Percentiles rank a stretch among this genome's conserved stretches.
phyloP scores from a whole-genome alignment of 2,113 vertebrate species.

The Nothobranchius furzeri region DNA sequence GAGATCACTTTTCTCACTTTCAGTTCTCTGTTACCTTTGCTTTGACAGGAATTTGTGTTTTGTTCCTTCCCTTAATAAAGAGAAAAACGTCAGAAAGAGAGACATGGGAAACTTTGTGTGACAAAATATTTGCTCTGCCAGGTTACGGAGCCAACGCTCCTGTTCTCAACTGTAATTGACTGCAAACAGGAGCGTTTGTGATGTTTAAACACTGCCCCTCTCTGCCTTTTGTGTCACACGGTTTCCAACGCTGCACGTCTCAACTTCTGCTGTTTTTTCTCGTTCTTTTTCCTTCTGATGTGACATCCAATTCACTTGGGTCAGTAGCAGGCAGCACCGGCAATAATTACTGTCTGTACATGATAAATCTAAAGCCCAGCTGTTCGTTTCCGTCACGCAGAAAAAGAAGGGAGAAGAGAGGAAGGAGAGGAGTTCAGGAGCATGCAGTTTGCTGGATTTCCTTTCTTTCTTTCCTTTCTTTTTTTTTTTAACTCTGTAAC shows the following conservation, averaged over 20 bases:
- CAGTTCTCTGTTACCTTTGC: slow-evolving; percentile 45
- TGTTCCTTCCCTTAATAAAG: slow-evolving; percentile 23
- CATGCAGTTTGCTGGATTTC: slow-evolving; percentile 80
- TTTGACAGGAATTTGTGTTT: slow-evolving; percentile 40
- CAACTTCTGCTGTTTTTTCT: slow-evolving; percentile 42
- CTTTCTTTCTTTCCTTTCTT: slow-evolving; percentile 34
- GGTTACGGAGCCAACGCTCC: slow-evolving; percentile 68
- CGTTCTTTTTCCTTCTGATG: slow-evolving; percentile 58
- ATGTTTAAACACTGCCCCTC: slow-evolving; percentile 71
- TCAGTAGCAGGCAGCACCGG: slow-evolving; percentile 84
- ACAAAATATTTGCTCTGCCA: slow-evolving; percentile 74
- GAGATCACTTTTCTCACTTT: slow-evolving; percentile 39
- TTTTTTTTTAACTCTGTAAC: slow-evolving; percentile 76
- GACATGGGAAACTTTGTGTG: slow-evolving; percentile 29
- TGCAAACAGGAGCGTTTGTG: slow-evolving; percentile 79
- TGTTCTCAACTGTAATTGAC: slow-evolving; percentile 80
- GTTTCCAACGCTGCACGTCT: slow-evolving; percentile 39
- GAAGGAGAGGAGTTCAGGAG: slow-evolving; percentile 55
- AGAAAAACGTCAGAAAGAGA: slow-evolving; percentile 51
- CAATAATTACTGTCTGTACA: slow-evolving; percentile 86
- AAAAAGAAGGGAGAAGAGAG: slow-evolving; percentile 50
- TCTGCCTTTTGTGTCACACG: slow-evolving; percentile 48
- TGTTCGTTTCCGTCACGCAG: slow-evolving; percentile 81
- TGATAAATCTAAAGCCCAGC: slow-evolving; percentile 85
- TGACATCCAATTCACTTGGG: slow-evolving; percentile 78